phyloP scores from a whole-genome alignment of 1,140 invertebrate genomes.

The Pristionchus pacificus region DNA sequence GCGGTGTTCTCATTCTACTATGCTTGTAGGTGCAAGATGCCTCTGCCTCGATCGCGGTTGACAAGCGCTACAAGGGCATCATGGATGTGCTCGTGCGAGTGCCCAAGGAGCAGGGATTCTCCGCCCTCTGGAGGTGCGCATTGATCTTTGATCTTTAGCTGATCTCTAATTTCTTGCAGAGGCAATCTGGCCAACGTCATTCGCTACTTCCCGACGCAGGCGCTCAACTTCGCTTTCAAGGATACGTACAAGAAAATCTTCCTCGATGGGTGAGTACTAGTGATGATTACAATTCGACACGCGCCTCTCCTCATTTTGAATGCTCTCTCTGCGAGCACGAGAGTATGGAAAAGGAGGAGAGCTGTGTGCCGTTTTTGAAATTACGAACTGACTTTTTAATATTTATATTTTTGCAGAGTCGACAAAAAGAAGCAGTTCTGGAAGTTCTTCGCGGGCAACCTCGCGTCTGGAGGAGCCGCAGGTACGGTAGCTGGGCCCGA shows the following conservation, averaged over 20 bases:
- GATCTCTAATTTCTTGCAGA: constrained; percentile 40
- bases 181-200: constrained; percentile 50
- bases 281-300: too few relatives aligned
- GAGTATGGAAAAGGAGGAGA: too few relatives aligned
- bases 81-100: constrained; percentile 43
- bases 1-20: too few relatives aligned
- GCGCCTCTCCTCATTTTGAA: too few relatives aligned
- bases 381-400: too few relatives aligned
- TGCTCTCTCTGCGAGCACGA: too few relatives aligned
- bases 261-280: constrained; percentile 66
- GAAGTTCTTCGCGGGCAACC: constrained; percentile 73
- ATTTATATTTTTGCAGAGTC: too few relatives aligned
- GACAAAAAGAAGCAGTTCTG: constrained; percentile 82
- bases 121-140: neutral
- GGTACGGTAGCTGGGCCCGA: too few relatives aligned
- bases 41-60: constrained; percentile 72
- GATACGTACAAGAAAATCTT: constrained; percentile 57
- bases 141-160: neutral
- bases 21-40: constrained; percentile 56
- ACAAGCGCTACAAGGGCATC: constrained; percentile 60
- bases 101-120: constrained; percentile 42
- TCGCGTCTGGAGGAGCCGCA: constrained; percentile 59
- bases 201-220: constrained; percentile 53
- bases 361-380: too few relatives aligned
- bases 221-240: constrained; percentile 56